phyloP scores from a whole-genome alignment of 2,797 vertebrate species.

The Chloroceryle amazona region DNA sequence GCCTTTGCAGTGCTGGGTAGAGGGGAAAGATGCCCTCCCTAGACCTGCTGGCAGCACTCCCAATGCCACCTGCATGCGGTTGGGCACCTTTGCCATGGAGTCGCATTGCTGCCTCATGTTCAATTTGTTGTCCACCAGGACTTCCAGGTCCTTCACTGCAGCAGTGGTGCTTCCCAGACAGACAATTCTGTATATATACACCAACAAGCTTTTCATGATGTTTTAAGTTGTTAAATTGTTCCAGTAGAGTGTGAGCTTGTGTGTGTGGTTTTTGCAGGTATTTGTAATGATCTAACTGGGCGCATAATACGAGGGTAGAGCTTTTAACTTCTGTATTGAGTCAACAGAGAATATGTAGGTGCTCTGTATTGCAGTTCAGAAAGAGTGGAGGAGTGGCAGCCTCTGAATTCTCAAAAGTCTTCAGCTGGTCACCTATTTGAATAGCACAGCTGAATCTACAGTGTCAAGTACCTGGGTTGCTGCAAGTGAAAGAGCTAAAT shows the following conservation, averaged over 20 bases:
- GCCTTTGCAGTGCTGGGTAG: background rate
- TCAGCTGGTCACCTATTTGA: background rate
- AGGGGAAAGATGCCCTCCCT: background rate
- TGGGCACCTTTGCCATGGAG: rapidly evolving
- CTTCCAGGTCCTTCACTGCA: background rate
- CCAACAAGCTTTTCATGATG: background rate
- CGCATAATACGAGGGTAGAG: background rate
- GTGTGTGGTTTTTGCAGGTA: background rate
- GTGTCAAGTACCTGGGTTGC: background rate
- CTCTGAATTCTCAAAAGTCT: background rate
- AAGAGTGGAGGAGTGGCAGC: background rate
- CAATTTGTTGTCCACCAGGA: background rate
- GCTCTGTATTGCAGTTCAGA: background rate
- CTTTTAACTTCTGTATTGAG: background rate
- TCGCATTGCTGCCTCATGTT: background rate
- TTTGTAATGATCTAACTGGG: background rate
- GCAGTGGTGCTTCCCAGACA: background rate
- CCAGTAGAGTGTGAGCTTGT: background rate
- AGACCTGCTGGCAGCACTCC: background rate
- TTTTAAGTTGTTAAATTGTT: background rate
- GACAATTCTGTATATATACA: background rate
- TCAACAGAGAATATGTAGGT: background rate
- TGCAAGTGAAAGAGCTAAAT: background rate
- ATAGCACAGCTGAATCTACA: background rate
- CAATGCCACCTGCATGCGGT: background rate